These are phyloP conservation scores for Lamellibrachia luymesi DNA, from an alignment of 1,140 invertebrate species.

Conservation along the genomic window DNA sequence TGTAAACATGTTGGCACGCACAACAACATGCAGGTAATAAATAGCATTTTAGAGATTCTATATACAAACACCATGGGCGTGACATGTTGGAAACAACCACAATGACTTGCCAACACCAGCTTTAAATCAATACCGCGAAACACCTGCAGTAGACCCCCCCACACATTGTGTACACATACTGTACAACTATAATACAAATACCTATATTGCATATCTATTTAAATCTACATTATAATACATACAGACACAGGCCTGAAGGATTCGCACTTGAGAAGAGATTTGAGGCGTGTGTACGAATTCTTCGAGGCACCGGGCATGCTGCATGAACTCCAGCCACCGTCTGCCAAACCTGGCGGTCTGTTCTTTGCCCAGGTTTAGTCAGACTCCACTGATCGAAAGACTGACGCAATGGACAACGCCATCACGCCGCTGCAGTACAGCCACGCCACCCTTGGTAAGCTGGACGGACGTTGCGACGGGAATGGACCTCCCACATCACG, in stretches of 20 bases:
- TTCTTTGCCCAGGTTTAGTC: neutral
- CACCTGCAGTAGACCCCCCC: no score
- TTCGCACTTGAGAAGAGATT: neutral
- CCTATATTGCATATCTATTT: neutral
- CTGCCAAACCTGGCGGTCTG: neutral
- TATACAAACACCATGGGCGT: neutral
- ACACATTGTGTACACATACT: neutral
- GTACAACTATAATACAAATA: neutral
- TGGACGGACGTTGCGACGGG: neutral
- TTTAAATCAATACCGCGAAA: neutral
- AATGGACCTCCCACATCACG: neutral
- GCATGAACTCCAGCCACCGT: neutral
- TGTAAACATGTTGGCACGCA: neutral
- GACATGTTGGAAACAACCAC: neutral
- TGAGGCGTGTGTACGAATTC: neutral
- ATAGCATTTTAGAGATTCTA: neutral
- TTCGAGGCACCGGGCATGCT: neutral
- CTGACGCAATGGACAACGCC: neutral
- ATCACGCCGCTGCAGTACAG: neutral
- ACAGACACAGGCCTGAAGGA: neutral
- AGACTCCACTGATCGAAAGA: neutral
- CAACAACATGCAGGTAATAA: neutral
- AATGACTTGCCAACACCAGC: neutral
- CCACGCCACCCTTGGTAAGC: neutral
- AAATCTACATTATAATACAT: neutral